These are phyloP conservation scores for Fabriciana adippe DNA, from an alignment of 2,888 invertebrate genomes.

Conservation along the genomic window DNA sequence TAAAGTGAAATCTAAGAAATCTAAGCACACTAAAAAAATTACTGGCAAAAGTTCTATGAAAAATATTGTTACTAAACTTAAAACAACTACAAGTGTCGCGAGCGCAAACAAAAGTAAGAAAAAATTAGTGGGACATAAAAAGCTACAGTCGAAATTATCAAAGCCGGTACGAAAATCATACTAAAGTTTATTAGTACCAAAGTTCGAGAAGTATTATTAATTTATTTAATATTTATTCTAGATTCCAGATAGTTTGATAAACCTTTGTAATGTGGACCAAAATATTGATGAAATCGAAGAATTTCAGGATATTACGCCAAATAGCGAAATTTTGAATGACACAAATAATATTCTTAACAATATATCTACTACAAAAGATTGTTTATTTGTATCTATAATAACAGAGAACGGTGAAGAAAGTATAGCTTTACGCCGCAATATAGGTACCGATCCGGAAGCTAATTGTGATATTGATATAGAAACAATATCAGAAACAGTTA, in stretches of 20 bases:
- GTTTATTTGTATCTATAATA: conserved; percentile 58
- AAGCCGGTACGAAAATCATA: conserved; percentile 53
- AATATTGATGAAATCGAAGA: conserved; percentile 34
- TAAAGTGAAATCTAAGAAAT: background rate
- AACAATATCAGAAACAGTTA: conserved; percentile 46
- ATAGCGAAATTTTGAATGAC: conserved; percentile 2
- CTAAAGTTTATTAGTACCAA: background rate
- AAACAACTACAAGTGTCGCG: conserved; percentile 28
- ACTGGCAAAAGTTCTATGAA: conserved; percentile 26
- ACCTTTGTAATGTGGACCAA: conserved; percentile 51
- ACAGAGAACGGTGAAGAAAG: conserved; percentile 58
- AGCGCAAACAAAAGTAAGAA: conserved; percentile 40
- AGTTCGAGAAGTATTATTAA: background rate
- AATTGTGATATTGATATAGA: conserved; percentile 48
- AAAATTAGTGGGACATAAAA: conserved; percentile 41
- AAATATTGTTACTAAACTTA: conserved; percentile 7
- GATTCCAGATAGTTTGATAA: conserved; percentile 63
- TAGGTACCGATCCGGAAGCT: conserved; percentile 56
- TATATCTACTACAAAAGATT: conserved; percentile 55
- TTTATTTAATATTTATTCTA: conserved; percentile 43
- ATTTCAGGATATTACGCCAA: conserved; percentile 21
- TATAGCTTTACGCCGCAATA: conserved; percentile 56
- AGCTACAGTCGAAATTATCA: conserved; percentile 45
- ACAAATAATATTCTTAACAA: conserved; percentile 26
- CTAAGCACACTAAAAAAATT: conserved; percentile 44